Conservation (phyloP, 2,113 vertebrate genomes). For the Xyrauchen texanus region DNA sequence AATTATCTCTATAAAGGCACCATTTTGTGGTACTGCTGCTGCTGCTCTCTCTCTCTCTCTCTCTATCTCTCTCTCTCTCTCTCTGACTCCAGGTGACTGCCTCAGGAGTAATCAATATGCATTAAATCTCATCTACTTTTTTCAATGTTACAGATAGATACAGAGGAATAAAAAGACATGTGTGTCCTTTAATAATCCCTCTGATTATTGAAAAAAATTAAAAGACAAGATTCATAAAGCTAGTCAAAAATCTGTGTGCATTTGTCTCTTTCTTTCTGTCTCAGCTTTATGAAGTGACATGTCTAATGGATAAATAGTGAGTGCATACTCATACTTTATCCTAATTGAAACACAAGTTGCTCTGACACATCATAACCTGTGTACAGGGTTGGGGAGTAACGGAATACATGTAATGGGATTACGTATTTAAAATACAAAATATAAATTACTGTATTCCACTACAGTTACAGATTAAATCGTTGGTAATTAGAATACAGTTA, state of each 20-base stretch:
- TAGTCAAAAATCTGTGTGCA: constrained; percentile 37
- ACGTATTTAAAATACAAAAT: no score
- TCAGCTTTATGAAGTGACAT: constrained; percentile 50
- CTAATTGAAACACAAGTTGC: constrained; percentile 63
- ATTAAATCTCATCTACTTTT: constrained; percentile 73
- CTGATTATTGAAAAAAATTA: constrained; percentile 52
- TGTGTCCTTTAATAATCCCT: constrained; percentile 58
- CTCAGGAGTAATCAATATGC: constrained; percentile 81
- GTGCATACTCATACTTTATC: constrained; percentile 43
- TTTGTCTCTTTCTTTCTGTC: constrained; percentile 27
- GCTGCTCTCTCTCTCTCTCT: constrained; percentile 66
- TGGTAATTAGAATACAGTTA: no score
- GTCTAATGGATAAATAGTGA: constrained; percentile 53
- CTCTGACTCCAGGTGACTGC: constrained; percentile 64
- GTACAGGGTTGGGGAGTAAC: no score
- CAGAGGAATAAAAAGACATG: constrained; percentile 61
- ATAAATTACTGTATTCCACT: no score
- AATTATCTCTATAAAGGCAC: constrained; percentile 72
- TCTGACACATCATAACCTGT: constrained; percentile 9
- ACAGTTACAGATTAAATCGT: no score
- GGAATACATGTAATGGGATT: no score
- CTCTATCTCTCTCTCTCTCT: constrained; percentile 61
- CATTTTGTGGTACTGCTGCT: constrained; percentile 70
- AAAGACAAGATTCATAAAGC: no score
- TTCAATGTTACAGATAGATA: constrained; percentile 68